A percentile compares a stretch with the other conserved stretches of the same genome.
These are phyloP conservation scores for Plotosus lineatus DNA, from an alignment of 2,113 vertebrate species.

Conservation along the genomic window DNA sequence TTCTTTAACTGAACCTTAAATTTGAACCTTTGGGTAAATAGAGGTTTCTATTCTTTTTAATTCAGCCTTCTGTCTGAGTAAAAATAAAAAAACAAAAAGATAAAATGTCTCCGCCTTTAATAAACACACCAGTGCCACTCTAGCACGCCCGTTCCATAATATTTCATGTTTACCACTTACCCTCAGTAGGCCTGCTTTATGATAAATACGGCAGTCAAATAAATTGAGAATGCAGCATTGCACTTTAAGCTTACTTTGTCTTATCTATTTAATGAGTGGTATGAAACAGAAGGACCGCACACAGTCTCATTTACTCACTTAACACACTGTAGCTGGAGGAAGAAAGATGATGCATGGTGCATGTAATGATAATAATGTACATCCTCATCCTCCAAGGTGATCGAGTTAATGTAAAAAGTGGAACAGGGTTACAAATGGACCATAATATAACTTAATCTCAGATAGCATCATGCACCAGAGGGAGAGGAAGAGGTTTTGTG, in stretches of 20 bases:
- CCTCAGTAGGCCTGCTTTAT: neutral
- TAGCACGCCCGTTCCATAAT: neutral
- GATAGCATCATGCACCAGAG: conserved; percentile 17
- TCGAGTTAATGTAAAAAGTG: neutral
- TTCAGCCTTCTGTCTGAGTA: neutral
- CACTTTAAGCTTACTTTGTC: neutral
- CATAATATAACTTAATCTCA: neutral
- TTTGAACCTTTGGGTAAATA: neutral
- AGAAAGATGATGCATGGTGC: neutral
- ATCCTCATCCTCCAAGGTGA: conserved; percentile 8
- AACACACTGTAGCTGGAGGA: neutral
- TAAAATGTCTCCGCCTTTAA: neutral
- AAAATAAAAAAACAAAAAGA: neutral
- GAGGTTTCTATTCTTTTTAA: neutral
- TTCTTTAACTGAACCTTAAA: neutral
- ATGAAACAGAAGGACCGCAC: neutral
- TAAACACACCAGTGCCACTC: neutral
- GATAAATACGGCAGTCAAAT: conserved; percentile 14
- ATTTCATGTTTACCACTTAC: conserved; percentile 14
- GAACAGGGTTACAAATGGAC: conserved; percentile 10
- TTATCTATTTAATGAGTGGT: conserved; percentile 31
- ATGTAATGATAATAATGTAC: neutral
- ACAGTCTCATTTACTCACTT: conserved; percentile 11
- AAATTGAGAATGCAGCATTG: conserved; percentile 12
- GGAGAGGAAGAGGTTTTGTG: neutral